These are phyloP conservation scores for Enteromius paludinosus DNA, from an alignment of 2,797 vertebrate species.

Conservation along the genomic window DNA sequence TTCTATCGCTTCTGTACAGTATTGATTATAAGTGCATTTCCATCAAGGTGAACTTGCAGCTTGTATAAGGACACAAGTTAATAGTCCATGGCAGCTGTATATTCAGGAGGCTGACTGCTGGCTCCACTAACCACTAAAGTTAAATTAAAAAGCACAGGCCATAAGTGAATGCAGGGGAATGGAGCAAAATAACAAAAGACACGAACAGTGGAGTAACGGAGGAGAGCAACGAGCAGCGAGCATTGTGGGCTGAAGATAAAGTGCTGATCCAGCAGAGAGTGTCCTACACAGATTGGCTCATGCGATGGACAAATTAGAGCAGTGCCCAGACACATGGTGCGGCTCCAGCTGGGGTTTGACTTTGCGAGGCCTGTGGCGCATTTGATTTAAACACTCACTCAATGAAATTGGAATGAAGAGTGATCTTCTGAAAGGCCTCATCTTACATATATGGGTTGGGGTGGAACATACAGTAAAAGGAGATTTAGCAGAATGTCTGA, in stretches of 20 bases:
- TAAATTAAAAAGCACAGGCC: constrained; percentile 56
- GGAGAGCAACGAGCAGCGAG: constrained; percentile 2
- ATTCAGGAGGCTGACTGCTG: constrained; percentile 60
- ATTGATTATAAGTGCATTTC: constrained; percentile 74
- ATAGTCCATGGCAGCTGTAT: constrained; percentile 18
- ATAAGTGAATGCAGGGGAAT: constrained; percentile 56
- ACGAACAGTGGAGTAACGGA: not conserved
- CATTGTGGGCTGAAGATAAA: constrained; percentile 49
- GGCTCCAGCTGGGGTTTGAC: constrained; percentile 32
- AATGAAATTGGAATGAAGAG: constrained; percentile 11
- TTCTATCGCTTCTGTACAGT: constrained; percentile 63
- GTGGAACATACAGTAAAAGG: not conserved
- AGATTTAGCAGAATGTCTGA: not conserved
- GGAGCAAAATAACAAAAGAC: not conserved
- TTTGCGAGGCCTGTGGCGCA: constrained; percentile 16
- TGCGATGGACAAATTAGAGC: constrained; percentile 53
- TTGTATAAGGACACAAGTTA: constrained; percentile 50
- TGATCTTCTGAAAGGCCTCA: constrained; percentile 15
- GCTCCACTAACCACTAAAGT: constrained; percentile 57
- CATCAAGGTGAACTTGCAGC: constrained; percentile 70
- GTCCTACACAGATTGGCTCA: constrained; percentile 60
- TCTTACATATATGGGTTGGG: not conserved
- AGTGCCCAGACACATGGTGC: constrained; percentile 11
- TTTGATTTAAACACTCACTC: constrained; percentile 33
- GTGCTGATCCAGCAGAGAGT: constrained; percentile 66